Evolutionary conservation across 2,888 invertebrate genomes (phyloP), one percentile per base, ranked within the genome.

Genomic region (Acrobasis consociella): DNA sequence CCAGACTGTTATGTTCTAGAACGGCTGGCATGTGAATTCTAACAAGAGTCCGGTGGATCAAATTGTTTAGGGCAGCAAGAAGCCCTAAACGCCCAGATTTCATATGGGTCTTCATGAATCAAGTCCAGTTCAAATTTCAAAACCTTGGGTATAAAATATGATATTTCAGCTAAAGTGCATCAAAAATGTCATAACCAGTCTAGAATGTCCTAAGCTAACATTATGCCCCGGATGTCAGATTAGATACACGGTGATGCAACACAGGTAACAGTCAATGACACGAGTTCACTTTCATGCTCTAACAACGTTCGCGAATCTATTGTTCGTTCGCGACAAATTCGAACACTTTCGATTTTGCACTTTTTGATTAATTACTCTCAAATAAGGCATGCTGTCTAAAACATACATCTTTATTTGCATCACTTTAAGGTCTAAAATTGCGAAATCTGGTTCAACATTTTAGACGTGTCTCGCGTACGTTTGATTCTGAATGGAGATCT

Each of bases 321-420:
- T 77, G 76, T 77, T 68, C 60, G 13, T 46, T 46, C 46, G 67
- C 67, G 69, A 70, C 70, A 69, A 71, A 73, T 75, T 75, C 71
- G 70, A 66, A 69, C 67, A 83, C 86, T 86, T 86, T 87, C 85
- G 72, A 77, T 85, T 83, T 80, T 74, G 69, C 72, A 69, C 55
- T 62, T 67, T 69, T 76, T 86, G 82, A 82, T 84, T 83, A 78
- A 85, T 85, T 72, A 72, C 67, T 66, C 68, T 67, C 75, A 63
- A 75, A 77, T 75, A 75, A 68, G 73, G 75, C 62, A 50, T 60
- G 3, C 39, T 17, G 17, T 56, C 42, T 38, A 16, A 42, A 56
- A 22, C 39, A 11, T 56, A 1, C 11, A 13, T 46, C 42, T 22
- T 56, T 42, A 42, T 17, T 13, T 15, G 2, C 8, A 17, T 42